Evolutionary conservation across 2,113 vertebrate species (phyloP).

Genomic region (Pionites leucogaster): DNA sequence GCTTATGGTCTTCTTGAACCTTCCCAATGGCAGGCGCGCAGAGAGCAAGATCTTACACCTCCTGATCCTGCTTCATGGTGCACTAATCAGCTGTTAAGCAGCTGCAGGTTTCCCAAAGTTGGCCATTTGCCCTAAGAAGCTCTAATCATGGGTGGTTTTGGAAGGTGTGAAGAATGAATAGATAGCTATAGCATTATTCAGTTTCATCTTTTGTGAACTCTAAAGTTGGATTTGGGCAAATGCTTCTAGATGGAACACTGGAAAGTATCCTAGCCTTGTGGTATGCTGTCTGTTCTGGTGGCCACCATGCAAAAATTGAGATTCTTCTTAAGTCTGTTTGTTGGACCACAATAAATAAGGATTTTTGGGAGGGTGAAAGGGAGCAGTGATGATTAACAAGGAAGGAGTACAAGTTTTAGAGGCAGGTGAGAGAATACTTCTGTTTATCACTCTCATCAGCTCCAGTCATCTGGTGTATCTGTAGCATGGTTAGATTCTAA

Average conservation of each 20-base stretch:
- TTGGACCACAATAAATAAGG: neutral
- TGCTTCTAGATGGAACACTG: neutral
- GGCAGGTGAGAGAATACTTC: neutral
- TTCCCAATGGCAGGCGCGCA: neutral
- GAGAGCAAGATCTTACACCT: neutral
- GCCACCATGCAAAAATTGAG: rapidly evolving
- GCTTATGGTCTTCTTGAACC: neutral
- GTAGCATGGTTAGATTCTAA: neutral
- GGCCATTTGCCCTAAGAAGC: neutral
- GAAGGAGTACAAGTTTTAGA: neutral
- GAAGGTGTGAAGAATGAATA: neutral
- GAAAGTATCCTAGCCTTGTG: neutral
- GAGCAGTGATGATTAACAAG: neutral
- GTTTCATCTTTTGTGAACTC: neutral
- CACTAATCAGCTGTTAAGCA: neutral
- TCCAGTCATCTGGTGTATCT: neutral
- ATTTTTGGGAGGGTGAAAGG: neutral
- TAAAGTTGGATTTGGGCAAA: neutral
- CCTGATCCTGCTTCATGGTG: neutral
- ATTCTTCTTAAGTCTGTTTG: neutral
- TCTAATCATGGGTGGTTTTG: neutral
- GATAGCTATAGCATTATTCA: neutral
- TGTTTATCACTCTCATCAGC: neutral
- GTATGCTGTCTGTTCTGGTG: neutral
- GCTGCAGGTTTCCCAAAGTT: neutral